phyloP scores from a whole-genome alignment of 2,888 invertebrate species.

The Cerastis rubricosa region DNA sequence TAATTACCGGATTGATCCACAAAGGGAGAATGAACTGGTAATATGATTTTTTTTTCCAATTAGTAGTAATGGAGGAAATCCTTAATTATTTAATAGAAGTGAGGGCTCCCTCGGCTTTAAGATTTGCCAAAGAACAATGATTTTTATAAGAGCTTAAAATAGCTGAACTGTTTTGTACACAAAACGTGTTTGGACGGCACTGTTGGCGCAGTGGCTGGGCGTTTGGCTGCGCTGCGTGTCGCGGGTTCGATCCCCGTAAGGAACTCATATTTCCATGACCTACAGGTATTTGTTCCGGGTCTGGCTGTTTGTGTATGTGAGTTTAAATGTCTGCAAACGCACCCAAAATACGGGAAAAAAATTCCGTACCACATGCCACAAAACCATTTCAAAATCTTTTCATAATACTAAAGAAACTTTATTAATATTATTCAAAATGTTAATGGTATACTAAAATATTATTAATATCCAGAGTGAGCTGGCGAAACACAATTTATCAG shows the following conservation, averaged over 20 bases:
- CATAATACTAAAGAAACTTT: constrained; percentile 32
- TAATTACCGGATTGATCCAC: constrained; percentile 44
- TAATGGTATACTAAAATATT: constrained; percentile 63
- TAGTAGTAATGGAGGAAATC: constrained; percentile 29
- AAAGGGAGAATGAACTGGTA: constrained; percentile 22
- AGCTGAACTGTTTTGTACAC: no score
- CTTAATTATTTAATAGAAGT: constrained; percentile 22
- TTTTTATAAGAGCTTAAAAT: background rate
- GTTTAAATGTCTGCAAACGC: no score
- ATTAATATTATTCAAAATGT: constrained; percentile 54
- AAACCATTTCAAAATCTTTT: constrained; percentile 26
- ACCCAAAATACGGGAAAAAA: no score
- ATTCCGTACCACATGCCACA: background rate
- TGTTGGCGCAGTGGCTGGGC: no score
- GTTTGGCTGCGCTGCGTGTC: no score
- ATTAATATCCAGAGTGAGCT: constrained; percentile 58
- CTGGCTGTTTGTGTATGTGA: no score
- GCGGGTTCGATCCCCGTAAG: no score
- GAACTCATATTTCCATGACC: no score
- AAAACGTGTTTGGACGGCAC: no score
- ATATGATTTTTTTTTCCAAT: constrained; percentile 47
- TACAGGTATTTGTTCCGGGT: no score
- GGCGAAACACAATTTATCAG: constrained; percentile 66
- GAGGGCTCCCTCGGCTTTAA: background rate
- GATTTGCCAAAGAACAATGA: background rate